A percentile compares a stretch with the other conserved stretches of the same genome.
Evolutionary conservation across 1,140 invertebrate genomes (phyloP).

Genomic region (Leptestheria dahalacensis): DNA sequence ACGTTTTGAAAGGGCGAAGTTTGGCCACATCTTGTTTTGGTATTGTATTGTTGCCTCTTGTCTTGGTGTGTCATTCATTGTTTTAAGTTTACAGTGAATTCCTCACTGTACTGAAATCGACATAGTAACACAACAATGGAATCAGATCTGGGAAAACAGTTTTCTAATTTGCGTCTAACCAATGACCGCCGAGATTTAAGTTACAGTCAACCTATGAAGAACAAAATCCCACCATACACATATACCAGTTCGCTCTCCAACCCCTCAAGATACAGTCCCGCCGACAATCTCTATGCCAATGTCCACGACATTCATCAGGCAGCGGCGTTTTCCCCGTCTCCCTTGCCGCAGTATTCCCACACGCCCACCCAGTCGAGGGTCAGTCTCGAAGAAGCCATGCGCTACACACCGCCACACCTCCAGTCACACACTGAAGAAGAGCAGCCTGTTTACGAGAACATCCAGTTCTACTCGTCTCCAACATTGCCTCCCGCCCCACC

Average conservation of each 20-base stretch:
- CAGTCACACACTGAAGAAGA: background rate
- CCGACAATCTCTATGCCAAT: conserved; percentile 4
- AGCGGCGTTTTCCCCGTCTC: background rate
- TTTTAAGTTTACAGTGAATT: too few species aligned
- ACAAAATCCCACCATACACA: background rate
- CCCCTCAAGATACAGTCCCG: background rate
- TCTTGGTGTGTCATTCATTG: too few species aligned
- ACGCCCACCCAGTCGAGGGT: conserved; percentile 3
- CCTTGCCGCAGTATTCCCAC: background rate
- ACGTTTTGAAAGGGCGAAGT: too few species aligned
- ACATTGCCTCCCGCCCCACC: background rate
- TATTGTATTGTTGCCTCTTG: too few species aligned
- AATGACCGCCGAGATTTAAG: background rate
- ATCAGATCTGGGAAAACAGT: background rate
- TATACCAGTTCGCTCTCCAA: background rate
- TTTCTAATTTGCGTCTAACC: background rate
- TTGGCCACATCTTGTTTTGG: too few species aligned
- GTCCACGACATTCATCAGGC: background rate
- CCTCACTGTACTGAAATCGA: too few species aligned
- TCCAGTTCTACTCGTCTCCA: conserved; percentile 8
- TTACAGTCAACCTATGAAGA: background rate
- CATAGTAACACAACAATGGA: background rate
- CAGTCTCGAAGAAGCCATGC: conserved; percentile 10
- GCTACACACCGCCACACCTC: conserved; percentile 1
- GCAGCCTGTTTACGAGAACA: conserved; percentile 5